phyloP scores from a whole-genome alignment of 2,888 invertebrate species.

The Tillus elongatus region DNA sequence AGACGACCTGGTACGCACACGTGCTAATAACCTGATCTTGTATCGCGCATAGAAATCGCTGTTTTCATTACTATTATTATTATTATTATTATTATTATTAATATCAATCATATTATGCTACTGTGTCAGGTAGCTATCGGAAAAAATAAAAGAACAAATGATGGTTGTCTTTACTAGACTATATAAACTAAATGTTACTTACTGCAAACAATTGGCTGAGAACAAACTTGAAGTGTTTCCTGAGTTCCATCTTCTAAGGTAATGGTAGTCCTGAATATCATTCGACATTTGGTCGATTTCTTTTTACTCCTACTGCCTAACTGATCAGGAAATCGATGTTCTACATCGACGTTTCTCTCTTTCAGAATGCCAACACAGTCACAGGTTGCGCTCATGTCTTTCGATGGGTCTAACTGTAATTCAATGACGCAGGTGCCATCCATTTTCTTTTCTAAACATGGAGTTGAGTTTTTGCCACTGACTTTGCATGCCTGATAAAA shows the following conservation, averaged over 20 bases:
- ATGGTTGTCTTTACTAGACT: no score
- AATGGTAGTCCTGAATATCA: slow-evolving; percentile 86
- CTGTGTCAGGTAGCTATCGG: no score
- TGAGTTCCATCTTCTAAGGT: slow-evolving; percentile 65
- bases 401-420: slow-evolving; percentile 78
- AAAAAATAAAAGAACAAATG: no score
- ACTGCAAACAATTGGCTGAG: slow-evolving; percentile 89
- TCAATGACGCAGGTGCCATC: slow-evolving; percentile 94
- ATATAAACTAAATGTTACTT: no score
- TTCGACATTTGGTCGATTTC: slow-evolving; percentile 88
- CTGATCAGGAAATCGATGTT: slow-evolving; percentile 79
- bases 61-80: no score
- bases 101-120: no score
- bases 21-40: no score
- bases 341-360: slow-evolving; percentile 93
- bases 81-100: no score
- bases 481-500: slow-evolving; percentile 96
- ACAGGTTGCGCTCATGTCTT: slow-evolving; percentile 86
- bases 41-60: no score
- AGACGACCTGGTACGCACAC: no score
- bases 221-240: slow-evolving; percentile 81
- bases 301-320: slow-evolving; percentile 75
- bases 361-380: slow-evolving; percentile 97
- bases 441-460: slow-evolving; percentile 79
- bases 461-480: slow-evolving; percentile 91